Base-by-base conservation (phyloP, 2,888 invertebrate genomes). In the Netelia virgata region DNA sequence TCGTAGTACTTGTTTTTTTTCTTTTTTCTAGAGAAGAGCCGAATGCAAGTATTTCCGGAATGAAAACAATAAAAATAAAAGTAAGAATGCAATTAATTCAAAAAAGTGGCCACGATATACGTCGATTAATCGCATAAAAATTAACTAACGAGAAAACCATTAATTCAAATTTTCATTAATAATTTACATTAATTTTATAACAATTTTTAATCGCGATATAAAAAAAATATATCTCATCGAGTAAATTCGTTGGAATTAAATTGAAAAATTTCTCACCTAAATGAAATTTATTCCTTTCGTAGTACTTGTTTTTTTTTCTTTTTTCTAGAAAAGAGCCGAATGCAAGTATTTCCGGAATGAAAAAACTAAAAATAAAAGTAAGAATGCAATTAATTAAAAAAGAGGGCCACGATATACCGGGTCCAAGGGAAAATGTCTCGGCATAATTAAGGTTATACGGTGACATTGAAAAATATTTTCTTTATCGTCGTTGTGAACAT, bases 401-500 rank as follows among this genome's bases (percentile, higher is more conserved):
- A 47, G 3, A 14, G 14, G 47, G 47, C 14, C 47, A 47, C 47
- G 14, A 14, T 14, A 47, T 11, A 3, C 14, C 1, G 47, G 11
- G 1, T 14, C 3, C 2, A 14, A 47, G 14, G 10, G 47, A 14
- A 10, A 47, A 47, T 47, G 14, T 47, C 14, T 47, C 47, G 8
- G 11, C 11, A 47, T 41, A 63, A 41, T 64, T 41, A 28, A 41
- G 64, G 18, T 41, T 18, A 8, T 64, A 47, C 16, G 23, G 16
- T 43, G 43, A 18, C 14, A 43, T 43, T 64, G 43, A 43, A 41
- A 43, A 64, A 16, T n/a, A 16, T 64, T 64, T 64, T 64, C 14
- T n/a, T 63, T 20, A 10, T 2, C 6, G 23, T 20, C 28, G 28
- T 16, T 55, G 11, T 18, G 57, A 18, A 18, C 6, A n/a, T 10